A percentile compares a stretch with the other conserved stretches of the same genome.
phyloP scores from a whole-genome alignment of 1,140 invertebrate genomes.

The Nasonia longicornis region DNA sequence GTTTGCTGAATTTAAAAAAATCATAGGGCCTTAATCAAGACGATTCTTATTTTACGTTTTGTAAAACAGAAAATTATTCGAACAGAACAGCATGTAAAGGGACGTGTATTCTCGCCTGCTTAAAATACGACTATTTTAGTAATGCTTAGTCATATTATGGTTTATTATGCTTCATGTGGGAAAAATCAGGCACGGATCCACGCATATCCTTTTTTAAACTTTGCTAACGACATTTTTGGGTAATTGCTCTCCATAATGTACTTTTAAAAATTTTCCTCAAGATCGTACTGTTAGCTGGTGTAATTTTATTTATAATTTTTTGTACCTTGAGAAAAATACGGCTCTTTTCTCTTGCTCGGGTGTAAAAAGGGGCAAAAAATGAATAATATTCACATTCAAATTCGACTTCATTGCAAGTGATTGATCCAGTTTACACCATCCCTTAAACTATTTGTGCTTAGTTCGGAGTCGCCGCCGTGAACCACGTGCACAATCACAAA shows the following conservation, averaged over 20 bases:
- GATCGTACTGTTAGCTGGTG: slow-evolving; percentile 9
- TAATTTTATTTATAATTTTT: neutral
- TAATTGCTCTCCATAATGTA: slow-evolving; percentile 42
- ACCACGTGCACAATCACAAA: slow-evolving; percentile 37
- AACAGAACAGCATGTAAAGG: slow-evolving; percentile 34
- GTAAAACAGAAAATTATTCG: slow-evolving; percentile 44
- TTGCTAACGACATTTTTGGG: slow-evolving; percentile 25
- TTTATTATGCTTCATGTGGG: slow-evolving; percentile 23
- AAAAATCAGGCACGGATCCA: slow-evolving; percentile 44
- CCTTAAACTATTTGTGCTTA: slow-evolving; percentile 47
- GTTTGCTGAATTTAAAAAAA: slow-evolving; percentile 15
- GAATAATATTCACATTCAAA: slow-evolving; percentile 34
- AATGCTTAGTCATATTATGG: slow-evolving; percentile 17
- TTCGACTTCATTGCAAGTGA: slow-evolving; percentile 45
- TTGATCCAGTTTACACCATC: slow-evolving; percentile 31
- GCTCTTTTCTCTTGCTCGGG: slow-evolving; percentile 18
- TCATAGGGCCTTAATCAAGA: slow-evolving; percentile 42
- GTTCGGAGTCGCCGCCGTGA: slow-evolving; percentile 30
- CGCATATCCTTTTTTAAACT: slow-evolving; percentile 24
- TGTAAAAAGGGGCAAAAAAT: slow-evolving; percentile 30
- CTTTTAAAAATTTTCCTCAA: slow-evolving; percentile 29
- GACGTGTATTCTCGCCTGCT: slow-evolving; percentile 31
- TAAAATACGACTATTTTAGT: slow-evolving; percentile 31
- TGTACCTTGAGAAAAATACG: slow-evolving; percentile 27
- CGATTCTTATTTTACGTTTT: slow-evolving; percentile 44